A percentile compares a stretch with the other conserved stretches of the same genome.
Evolutionary conservation across 2,797 vertebrate genomes (phyloP).

Genomic region (Stomatorhinus walkeri): DNA sequence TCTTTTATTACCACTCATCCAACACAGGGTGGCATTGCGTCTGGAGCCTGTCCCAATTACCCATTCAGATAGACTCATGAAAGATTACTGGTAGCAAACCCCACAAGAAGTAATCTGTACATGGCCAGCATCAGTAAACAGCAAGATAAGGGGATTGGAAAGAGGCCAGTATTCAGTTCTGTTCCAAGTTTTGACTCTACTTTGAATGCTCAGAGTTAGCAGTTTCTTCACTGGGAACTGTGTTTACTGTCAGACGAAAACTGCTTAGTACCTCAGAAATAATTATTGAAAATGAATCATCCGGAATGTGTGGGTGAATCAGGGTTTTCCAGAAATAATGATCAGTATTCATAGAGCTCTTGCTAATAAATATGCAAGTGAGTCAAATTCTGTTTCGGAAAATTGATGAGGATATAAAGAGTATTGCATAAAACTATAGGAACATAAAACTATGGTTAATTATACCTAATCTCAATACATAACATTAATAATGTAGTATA

Average conservation of each 20-base stretch:
- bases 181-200: neutral
- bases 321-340: conserved; percentile 15
- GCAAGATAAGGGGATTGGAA: neutral
- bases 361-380: neutral
- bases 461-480: neutral
- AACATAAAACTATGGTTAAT: neutral
- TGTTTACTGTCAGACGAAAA: neutral
- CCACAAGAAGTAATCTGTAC: neutral
- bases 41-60: neutral
- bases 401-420: neutral
- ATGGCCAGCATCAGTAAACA: neutral
- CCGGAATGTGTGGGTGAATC: neutral
- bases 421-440: neutral
- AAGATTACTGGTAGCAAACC: neutral
- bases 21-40: neutral
- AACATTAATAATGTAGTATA: neutral
- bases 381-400: conserved; percentile 11
- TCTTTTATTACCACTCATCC: neutral
- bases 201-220: neutral
- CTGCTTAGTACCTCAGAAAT: neutral
- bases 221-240: neutral
- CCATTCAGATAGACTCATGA: neutral
- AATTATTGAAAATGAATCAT: conserved; percentile 12
- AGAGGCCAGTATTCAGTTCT: neutral
- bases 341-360: conserved; percentile 9